Evolutionary conservation across 2,888 invertebrate genomes (phyloP).

Genomic region (Liposcelis brunnea): DNA sequence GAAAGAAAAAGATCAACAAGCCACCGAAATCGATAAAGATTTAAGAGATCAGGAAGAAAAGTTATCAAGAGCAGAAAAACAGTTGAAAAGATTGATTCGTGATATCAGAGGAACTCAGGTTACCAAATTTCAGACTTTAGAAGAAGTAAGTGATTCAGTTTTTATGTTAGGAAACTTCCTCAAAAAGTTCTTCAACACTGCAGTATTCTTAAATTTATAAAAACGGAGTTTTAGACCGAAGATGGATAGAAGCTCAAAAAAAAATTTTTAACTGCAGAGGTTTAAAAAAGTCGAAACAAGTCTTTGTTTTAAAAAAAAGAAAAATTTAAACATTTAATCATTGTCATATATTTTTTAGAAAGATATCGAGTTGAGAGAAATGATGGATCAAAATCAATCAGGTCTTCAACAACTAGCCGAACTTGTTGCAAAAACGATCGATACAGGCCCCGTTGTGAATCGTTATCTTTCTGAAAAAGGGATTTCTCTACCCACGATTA

Average conservation of each 20-base stretch:
- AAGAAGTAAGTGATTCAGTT: constrained; percentile 22
- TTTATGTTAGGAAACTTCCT: no score
- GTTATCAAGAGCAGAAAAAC: constrained; percentile 29
- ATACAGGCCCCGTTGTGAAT: constrained; percentile 26
- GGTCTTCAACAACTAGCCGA: constrained; percentile 37
- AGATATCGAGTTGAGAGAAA: constrained; percentile 37
- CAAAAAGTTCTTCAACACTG: no score
- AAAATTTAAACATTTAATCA: constrained; percentile 10
- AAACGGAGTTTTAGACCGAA: background rate
- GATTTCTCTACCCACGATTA: constrained; percentile 22
- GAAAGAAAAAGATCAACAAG: constrained; percentile 21
- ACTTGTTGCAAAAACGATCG: constrained; percentile 27
- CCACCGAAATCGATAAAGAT: constrained; percentile 22
- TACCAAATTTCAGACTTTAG: constrained; percentile 22
- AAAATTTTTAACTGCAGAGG: no score
- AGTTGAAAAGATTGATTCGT: constrained; percentile 26
- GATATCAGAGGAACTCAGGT: constrained; percentile 24
- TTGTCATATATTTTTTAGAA: constrained; percentile 24
- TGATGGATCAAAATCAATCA: constrained; percentile 38
- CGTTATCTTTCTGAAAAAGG: constrained; percentile 24
- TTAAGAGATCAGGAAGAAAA: constrained; percentile 28
- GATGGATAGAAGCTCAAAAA: background rate
- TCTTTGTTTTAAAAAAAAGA: no score
- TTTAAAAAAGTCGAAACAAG: no score
- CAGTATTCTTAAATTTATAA: background rate